Conservation (phyloP, 2,797 vertebrate species). For the Chiroxiphia lanceolata region DNA sequence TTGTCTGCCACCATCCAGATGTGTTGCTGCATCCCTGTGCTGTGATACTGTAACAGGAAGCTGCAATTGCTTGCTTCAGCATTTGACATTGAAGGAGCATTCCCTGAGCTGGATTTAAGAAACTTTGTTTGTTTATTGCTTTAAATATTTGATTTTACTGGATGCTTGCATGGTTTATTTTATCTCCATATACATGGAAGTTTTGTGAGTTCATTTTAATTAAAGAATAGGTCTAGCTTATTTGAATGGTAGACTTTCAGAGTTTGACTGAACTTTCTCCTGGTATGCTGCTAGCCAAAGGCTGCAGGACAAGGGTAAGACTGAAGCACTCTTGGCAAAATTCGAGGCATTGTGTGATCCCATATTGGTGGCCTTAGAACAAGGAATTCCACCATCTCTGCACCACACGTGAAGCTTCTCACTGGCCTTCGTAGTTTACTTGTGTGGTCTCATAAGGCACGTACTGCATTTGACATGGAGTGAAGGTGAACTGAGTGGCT, state of each 20-base stretch:
- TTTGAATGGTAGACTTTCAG: background rate
- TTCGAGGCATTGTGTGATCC: background rate
- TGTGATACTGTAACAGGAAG: background rate
- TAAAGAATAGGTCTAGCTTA: background rate
- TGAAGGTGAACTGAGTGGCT: background rate
- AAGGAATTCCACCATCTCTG: background rate
- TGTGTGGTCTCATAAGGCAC: background rate
- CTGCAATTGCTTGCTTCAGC: background rate
- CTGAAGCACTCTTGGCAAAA: background rate
- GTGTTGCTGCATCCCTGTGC: background rate
- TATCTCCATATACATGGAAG: background rate
- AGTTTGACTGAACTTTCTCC: background rate
- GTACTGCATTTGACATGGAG: accelerated
- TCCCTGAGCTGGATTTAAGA: background rate
- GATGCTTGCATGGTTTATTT: background rate
- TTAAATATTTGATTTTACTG: background rate
- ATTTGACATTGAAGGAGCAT: background rate
- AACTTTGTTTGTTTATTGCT: background rate
- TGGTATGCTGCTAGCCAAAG: background rate
- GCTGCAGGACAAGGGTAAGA: background rate
- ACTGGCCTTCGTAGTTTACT: background rate
- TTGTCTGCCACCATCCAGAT: background rate
- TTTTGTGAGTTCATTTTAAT: background rate
- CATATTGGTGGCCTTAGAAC: accelerated
- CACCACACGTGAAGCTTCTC: background rate